Conservation (phyloP, 2,888 invertebrate species). For the Hirtodrosophila duncani region DNA sequence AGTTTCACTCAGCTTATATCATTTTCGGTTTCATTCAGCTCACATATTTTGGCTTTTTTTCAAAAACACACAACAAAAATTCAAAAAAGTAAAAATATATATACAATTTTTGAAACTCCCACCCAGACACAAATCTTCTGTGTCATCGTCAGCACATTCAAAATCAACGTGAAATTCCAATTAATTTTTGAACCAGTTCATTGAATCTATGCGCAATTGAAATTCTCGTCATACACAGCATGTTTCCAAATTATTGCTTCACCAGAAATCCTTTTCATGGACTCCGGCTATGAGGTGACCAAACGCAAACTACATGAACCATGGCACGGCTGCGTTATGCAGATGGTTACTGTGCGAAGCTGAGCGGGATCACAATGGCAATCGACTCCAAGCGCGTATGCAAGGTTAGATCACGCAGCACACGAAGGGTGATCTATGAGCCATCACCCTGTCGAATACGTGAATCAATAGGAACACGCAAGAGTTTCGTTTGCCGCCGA, state of each 20-base stretch:
- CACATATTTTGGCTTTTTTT: constrained; percentile 22
- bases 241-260: constrained; percentile 64
- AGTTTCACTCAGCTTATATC: too few relatives aligned
- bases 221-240: constrained; percentile 15
- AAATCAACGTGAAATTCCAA: constrained; percentile 11
- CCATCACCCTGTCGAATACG: background rate
- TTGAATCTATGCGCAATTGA: constrained; percentile 15
- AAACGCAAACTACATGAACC: constrained; percentile 11
- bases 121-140: too few relatives aligned
- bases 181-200: constrained; percentile 1
- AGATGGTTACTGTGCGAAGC: background rate
- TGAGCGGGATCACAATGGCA: constrained; percentile 4
- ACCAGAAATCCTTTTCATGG: constrained; percentile 26
- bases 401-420: background rate
- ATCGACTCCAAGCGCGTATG: background rate
- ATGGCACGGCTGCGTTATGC: background rate
- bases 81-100: too few relatives aligned
- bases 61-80: background rate
- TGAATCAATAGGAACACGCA: background rate
- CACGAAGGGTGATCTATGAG: background rate
- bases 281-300: constrained; percentile 38
- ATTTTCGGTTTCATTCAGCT: too few relatives aligned
- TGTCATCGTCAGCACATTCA: too few relatives aligned
- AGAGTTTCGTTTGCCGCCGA: constrained; percentile 29
- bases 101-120: too few relatives aligned